Evolutionary conservation across 1,140 invertebrate species (phyloP), one percentile per base, ranked within the genome.

Genomic region (Drosophila mauritiana): DNA sequence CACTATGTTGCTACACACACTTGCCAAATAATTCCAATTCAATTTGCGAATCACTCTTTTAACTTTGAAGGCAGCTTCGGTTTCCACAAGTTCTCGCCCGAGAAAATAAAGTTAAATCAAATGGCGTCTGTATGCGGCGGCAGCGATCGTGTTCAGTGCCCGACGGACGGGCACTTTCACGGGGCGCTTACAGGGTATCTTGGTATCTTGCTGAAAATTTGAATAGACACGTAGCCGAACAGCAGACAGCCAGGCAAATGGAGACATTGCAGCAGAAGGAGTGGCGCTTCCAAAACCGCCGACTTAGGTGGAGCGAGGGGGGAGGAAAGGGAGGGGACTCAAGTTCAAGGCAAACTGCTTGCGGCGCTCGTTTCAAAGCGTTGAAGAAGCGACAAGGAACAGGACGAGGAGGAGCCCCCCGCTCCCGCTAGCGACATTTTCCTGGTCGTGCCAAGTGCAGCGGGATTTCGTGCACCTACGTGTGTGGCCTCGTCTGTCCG

Each of bases 1-100:
- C 25, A 3, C 15, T 53, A 31, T 51, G 27, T 53, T 27, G 63
- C 45, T 57, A 34, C 65, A 51, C 69, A 63, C 63, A 17, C 17
- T 80, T 81, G 62, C 62, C 73, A 73, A 77, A 81, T 81, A 81
- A 73, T 81, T 82, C 59, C 62, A 81, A 81, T 82, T 82, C 73
- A 68, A 73, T 82, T 80, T 82, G 49, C 68, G 31, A 49, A 17
- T 20, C 8, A 31, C 37, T 12, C 51, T 20, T 11, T 15, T 6
- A 31, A 46, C 25, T 57, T 57, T 46, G 17, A 12, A 8, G 48
- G 54, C 61, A 59, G 39, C 22, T 22, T 45, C 11, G 22, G n/a
- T 34, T 61, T 36, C 20, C 20, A 10, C 54, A 56, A 56, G 22
- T 43, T 42, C 12, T 22, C n/a, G 27, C 57, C 31, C 27, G 1